Conservation (phyloP, 2,113 vertebrate species). For the Anguilla rostrata region DNA sequence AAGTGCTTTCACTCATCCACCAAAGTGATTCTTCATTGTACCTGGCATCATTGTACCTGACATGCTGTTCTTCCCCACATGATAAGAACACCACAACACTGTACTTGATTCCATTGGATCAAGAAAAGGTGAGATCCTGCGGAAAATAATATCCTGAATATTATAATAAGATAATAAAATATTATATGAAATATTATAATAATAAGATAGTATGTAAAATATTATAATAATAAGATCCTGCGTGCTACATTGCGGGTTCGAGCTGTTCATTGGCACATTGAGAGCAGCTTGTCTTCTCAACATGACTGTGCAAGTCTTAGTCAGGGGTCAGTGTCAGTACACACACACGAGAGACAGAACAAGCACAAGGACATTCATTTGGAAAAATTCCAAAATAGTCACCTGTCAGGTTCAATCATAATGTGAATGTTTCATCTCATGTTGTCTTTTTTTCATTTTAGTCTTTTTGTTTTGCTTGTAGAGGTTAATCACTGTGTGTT, state of each 20-base stretch:
- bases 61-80: background rate
- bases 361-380: conserved; percentile 20
- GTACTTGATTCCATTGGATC: background rate
- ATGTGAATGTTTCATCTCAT: background rate
- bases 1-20: background rate
- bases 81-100: background rate
- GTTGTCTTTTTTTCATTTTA: background rate
- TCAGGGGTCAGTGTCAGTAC: conserved; percentile 25
- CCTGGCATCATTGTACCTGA: background rate
- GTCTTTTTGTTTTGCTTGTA: background rate
- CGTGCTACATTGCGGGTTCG: background rate
- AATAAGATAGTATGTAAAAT: no score
- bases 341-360: conserved; percentile 25
- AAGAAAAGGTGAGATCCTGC: background rate
- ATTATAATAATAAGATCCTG: no score
- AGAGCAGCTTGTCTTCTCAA: background rate
- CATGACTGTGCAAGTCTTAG: background rate
- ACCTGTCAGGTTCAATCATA: background rate
- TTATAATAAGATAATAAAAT: no score
- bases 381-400: background rate
- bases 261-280: background rate
- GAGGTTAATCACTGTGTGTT: background rate
- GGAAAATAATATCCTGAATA: background rate
- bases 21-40: background rate
- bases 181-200: no score